A percentile compares a stretch with the other conserved stretches of the same genome.
These are phyloP conservation scores for Mobula hypostoma DNA, from an alignment of 2,113 vertebrate genomes.

Conservation along the genomic window DNA sequence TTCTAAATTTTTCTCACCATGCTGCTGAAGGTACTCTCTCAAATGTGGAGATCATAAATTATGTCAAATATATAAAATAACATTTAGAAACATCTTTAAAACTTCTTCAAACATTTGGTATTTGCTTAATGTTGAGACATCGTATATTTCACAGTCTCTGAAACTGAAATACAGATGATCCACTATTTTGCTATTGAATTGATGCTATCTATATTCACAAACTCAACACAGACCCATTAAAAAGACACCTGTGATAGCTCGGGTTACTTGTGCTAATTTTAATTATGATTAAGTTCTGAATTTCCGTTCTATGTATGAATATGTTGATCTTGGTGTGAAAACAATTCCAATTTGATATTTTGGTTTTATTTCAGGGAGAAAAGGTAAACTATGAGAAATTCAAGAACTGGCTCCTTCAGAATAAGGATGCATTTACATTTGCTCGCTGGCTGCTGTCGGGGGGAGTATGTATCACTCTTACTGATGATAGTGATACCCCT, in stretches of 20 bases:
- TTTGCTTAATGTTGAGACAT: neutral
- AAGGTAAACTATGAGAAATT: constrained; percentile 97
- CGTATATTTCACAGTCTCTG: neutral
- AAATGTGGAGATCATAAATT: neutral
- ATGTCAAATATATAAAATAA: neutral
- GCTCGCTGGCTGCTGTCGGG: constrained; percentile 93
- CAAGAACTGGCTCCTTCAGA: constrained; percentile 85
- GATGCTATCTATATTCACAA: neutral
- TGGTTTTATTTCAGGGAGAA: constrained; percentile 69
- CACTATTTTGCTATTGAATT: neutral
- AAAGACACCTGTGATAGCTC: neutral
- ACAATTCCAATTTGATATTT: neutral
- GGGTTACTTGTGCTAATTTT: neutral
- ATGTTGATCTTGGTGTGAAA: neutral
- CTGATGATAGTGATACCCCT: constrained; percentile 94
- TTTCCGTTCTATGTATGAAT: neutral
- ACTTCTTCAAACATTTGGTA: constrained; percentile 4
- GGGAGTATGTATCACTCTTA: constrained; percentile 90
- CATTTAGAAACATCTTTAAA: neutral
- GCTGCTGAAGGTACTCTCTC: neutral
- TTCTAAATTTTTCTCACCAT: neutral
- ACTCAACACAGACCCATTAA: neutral
- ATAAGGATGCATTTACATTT: constrained; percentile 94
- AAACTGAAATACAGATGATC: neutral
- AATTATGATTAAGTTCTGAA: neutral